A percentile compares a stretch with the other conserved stretches of the same genome.
Evolutionary conservation across 2,888 invertebrate genomes (phyloP).

Genomic region (Apotomis capreana): DNA sequence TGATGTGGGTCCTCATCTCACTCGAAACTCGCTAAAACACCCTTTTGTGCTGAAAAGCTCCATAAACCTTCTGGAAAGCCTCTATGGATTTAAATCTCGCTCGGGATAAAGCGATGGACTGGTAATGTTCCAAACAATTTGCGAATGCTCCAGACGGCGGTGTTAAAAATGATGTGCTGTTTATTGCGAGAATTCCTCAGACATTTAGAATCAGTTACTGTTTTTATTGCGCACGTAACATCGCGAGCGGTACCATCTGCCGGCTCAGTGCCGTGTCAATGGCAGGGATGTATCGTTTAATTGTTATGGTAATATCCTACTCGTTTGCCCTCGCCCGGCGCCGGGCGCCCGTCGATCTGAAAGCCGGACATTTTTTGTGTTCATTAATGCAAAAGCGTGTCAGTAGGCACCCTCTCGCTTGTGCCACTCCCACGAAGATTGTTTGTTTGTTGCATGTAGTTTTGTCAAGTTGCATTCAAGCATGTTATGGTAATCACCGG

Average conservation of each 20-base stretch:
- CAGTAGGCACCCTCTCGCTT: constrained; percentile 60
- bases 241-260: constrained; percentile 56
- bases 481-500: background rate
- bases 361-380: constrained; percentile 52
- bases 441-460: constrained; percentile 44
- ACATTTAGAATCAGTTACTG: constrained; percentile 50
- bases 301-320: constrained; percentile 64
- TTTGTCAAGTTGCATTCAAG: constrained; percentile 21
- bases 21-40: constrained; percentile 19
- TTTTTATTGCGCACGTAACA: constrained; percentile 50
- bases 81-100: constrained; percentile 37
- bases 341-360: constrained; percentile 46
- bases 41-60: constrained; percentile 38
- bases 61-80: constrained; percentile 36
- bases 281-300: constrained; percentile 59
- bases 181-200: constrained; percentile 46
- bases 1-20: constrained; percentile 40
- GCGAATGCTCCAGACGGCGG: constrained; percentile 35
- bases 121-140: constrained; percentile 37
- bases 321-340: constrained; percentile 52
- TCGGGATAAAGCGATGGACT: constrained; percentile 33
- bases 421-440: constrained; percentile 53
- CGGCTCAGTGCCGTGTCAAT: constrained; percentile 57
- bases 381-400: constrained; percentile 65
- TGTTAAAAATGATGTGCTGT: constrained; percentile 44